Conservation (phyloP, 30 jellyfish, hydroid and myxozoan genomes). For the Morbakka virulenta region DNA sequence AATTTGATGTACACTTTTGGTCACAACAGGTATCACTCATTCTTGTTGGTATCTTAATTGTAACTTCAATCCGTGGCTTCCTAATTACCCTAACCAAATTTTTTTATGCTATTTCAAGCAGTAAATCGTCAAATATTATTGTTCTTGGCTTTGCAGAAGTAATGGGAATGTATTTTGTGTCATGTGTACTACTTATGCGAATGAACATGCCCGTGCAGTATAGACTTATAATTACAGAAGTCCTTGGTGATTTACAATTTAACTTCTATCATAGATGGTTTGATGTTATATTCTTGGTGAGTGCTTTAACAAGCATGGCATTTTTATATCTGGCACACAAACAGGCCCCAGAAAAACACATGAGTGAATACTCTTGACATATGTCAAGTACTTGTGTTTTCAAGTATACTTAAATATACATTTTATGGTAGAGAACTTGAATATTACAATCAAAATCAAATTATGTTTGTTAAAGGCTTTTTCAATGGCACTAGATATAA, state of each 20-base stretch:
- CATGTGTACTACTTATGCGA: conserved; percentile 92
- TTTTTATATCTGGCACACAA: conserved; percentile 91
- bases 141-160: conserved; percentile 94
- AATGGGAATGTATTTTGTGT: conserved; percentile 94
- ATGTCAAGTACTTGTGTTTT: too few species aligned
- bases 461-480: too few species aligned
- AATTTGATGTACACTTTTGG: conserved; percentile 93
- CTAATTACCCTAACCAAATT: conserved; percentile 89
- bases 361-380: too few species aligned
- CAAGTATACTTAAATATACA: too few species aligned
- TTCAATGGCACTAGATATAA: too few species aligned
- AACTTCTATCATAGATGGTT: conserved; percentile 96
- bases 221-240: conserved; percentile 80
- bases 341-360: conserved; percentile 97
- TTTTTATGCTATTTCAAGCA: conserved; percentile 87
- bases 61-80: conserved; percentile 93
- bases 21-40: conserved; percentile 90
- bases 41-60: conserved; percentile 89
- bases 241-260: conserved; percentile 96
- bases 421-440: too few species aligned
- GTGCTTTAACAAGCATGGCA: conserved; percentile 98
- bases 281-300: conserved; percentile 91
- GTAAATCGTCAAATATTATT: conserved; percentile 89
- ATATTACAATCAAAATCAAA: too few species aligned
- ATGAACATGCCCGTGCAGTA: conserved; percentile 97